Percentiles rank a stretch among this genome's conserved stretches.
Evolutionary conservation across 2,113 vertebrate species (phyloP).

Genomic region (Rhynchopsitta pachyrhyncha): DNA sequence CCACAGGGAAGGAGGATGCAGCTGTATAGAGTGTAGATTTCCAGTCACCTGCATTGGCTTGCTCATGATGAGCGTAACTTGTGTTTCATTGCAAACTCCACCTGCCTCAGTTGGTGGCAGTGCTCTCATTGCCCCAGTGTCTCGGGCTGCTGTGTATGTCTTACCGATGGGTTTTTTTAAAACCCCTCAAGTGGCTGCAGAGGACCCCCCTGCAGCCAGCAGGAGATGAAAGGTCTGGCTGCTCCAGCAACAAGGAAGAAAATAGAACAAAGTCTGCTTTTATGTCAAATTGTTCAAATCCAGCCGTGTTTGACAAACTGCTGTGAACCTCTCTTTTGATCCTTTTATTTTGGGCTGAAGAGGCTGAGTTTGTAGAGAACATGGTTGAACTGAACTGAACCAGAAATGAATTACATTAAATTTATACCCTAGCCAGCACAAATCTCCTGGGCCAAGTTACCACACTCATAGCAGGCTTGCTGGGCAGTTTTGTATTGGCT

Average conservation of each 20-base stretch:
- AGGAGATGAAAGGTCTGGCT: not conserved
- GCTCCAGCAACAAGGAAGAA: not conserved
- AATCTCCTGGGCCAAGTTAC: not conserved
- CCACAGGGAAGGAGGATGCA: not conserved
- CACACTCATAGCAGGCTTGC: not conserved
- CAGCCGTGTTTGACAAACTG: fast-evolving
- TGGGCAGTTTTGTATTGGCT: not conserved
- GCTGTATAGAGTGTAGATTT: fast-evolving
- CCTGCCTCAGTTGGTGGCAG: not conserved
- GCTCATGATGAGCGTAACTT: fast-evolving
- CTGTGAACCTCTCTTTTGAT: not conserved
- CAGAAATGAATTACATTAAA: not conserved
- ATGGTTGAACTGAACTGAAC: not conserved
- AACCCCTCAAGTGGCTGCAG: not conserved
- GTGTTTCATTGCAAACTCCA: not conserved
- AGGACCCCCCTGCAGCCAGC: not conserved
- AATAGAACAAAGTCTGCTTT: not conserved
- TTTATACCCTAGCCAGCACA: not conserved
- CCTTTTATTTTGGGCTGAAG: not conserved
- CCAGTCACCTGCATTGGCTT: not conserved
- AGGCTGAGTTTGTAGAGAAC: not conserved
- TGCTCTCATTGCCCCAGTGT: not conserved
- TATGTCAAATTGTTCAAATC: not conserved
- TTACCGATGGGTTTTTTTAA: not conserved
- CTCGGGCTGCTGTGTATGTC: not conserved